Evolutionary conservation across 1,140 invertebrate genomes (phyloP), one percentile per base, ranked within the genome.

Genomic region (Hormaphis cornu): DNA sequence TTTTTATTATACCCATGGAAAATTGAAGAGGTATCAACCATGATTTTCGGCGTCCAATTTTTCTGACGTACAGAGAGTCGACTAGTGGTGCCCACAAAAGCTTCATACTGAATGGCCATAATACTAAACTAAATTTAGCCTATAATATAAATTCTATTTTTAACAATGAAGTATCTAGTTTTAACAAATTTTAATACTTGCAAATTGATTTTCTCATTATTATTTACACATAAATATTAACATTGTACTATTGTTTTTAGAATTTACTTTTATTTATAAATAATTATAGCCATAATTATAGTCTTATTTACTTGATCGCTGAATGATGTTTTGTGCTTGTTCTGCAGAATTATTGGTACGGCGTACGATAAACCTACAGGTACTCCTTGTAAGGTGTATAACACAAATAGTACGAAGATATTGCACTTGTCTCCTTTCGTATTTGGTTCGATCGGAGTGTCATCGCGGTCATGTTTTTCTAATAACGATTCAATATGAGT

Each of bases 71-170:
- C 20, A 96, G 76, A 0, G 94, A 89, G 79, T 99, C 97, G 1
- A 98, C 95, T 74, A 99, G 84, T 1, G 97, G 97, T 3, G 97
- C 97, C 97, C 97, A 99, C 44, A 99, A 76, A 28, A 99, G 79
- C 80, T 99, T 99, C 20, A 99, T 80, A 78, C 91, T 95, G 76
- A 98, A 99, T 2, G 97, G 97, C 96, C 96, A 99, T 74, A 87
- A 87, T 0, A 94, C 94, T 76, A 99, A 95, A 81, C 94, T 97
- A 77, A 99, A 99, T 77, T 95, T 86, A 16, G 97, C 97, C 86
- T 99, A 86, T 69, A 83, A 84, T 76, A 37, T 37, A 6, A 8
- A 37, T 8, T 37, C n/a, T n/a, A n/a, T n/a, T n/a, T n/a, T n/a
- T 8, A 40, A 40, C 37, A 8, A 40, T 14, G 7, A 40, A 40